phyloP scores from a whole-genome alignment of 2,888 invertebrate species.

The Mamestra brassicae region DNA sequence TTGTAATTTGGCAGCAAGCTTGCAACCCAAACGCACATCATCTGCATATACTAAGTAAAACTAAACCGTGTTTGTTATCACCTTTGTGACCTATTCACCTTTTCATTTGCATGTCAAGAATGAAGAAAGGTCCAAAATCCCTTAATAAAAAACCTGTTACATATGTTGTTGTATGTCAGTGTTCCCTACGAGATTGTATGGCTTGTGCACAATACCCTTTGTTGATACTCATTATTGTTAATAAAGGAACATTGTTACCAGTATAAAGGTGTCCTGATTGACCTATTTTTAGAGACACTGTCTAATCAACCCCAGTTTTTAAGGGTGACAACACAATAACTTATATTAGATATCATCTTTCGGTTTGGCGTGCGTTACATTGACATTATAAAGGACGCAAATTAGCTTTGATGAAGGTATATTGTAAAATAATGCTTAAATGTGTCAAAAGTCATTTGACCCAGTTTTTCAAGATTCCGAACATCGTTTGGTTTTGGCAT shows the following conservation, averaged over 20 bases:
- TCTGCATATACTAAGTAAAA: not conserved
- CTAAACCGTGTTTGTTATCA: not conserved
- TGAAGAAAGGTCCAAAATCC: constrained; percentile 3
- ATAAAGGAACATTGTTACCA: constrained; percentile 25
- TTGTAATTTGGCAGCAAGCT: not conserved
- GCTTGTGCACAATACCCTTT: constrained; percentile 26
- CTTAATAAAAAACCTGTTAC: constrained; percentile 20
- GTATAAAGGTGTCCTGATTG: constrained; percentile 26
- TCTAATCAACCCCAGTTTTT: constrained; percentile 10
- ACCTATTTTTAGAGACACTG: constrained; percentile 33
- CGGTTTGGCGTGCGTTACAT: constrained; percentile 5
- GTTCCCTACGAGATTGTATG: too few relatives aligned
- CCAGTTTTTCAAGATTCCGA: too few relatives aligned
- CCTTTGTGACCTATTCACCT: not conserved
- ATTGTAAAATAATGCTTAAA: too few relatives aligned
- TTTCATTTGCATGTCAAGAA: constrained; percentile 17
- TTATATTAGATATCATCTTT: not conserved
- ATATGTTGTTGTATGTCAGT: too few relatives aligned
- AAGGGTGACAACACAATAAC: not conserved
- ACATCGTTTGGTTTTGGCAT: too few relatives aligned
- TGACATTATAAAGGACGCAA: not conserved
- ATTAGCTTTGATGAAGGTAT: not conserved
- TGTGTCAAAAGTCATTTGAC: too few relatives aligned
- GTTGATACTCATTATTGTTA: constrained; percentile 23
- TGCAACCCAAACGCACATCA: not conserved